Evolutionary conservation across 2,888 invertebrate genomes (phyloP), one percentile per base, ranked within the genome.

Genomic region (Cylloceria caligata): DNA sequence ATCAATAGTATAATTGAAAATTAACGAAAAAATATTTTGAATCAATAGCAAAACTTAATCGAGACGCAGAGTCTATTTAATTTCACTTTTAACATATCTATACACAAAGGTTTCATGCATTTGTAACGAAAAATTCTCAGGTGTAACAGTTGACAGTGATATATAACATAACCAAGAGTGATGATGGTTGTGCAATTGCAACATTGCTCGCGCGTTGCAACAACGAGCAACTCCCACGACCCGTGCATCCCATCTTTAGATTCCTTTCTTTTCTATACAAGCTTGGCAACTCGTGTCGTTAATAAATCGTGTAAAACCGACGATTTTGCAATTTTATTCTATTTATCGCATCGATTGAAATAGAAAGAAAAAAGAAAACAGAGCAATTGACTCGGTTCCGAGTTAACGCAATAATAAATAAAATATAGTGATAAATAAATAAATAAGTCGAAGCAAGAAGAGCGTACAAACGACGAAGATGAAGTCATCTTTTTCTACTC

Each of bases 291-390:
- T 89, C 87, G 87, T 86, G 84, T n/a, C 86, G 87, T 88, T 86
- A 87, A 89, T 88, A 87, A 89, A 88, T 88, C 86, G 85, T 87
- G 86, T 83, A 88, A 88, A 89, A 86, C 80, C 86, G 84, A 86
- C 77, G 84, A 80, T 87, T 87, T 86, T 78, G 79, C 86, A 86
- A 86, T 84, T 86, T 16, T 27, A n/a, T n/a, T 65, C 27, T 45
- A 7, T 49, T 49, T 49, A 4, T 21, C 19, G 3, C 47, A 13
- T 39, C n/a, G n/a, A n/a, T 13, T 30, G 30, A 30, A 30, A 30
- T 57, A 30, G 2, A 19, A 24, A n/a, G 57, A 27, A 72, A 34
- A 5, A 62, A 57, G 13, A 68, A 65, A 21, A 5, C 52, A 7
- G 49, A 49, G 11, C 11, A 21, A 21, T n/a, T 21, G 9, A 11